Base-by-base conservation (phyloP, 2,888 invertebrate species). In the Temnothorax ravouxi region DNA sequence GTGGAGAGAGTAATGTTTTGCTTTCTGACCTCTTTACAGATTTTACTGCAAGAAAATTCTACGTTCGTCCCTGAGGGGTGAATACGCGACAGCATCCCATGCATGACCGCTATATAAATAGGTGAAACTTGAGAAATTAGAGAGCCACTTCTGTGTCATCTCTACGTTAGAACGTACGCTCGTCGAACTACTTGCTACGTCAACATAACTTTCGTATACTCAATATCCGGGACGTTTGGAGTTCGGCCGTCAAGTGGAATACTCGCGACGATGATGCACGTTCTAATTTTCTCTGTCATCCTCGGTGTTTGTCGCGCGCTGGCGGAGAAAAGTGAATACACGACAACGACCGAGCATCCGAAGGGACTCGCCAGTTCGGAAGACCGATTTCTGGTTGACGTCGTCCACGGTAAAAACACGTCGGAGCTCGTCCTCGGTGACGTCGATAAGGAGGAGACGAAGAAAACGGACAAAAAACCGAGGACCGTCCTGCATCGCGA, bases 61-160 rank as follows among this genome's bases (percentile, higher is more conserved):
- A 25, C 21, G 38, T 84, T 80, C 87, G 87, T 84, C 88, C 89
- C 92, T 91, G 92, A 88, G 90, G 91, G 89, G 87, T 90, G 84
- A 89, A 85, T 84, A 86, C 74, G 86, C 79, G 87, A 86, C 87
- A 84, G 83, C 84, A 88, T 71, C 77, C 87, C 88, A 89, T 86
- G 93, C 91, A 91, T 92, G 92, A 91, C 92, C 71, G 74, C 87
- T 88, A 90, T 91, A 93, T 93, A 93, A 93, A 93, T 91, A 91
- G 90, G 93, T 91, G 93, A 92, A 93, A 92, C 93, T 93, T 87
- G 47, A 69, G 66, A 88, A 88, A 90, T 85, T 91, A 84, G 92
- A 91, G 92, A 92, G 91, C 69, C 91, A 93, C 89, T 91, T 85
- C 87, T 71, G 79, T 81, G 67, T 44, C 71, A 71, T 76, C 74